A percentile compares a stretch with the other conserved stretches of the same genome.
Conservation (phyloP, 1,140 invertebrate genomes). For the Cydia splendana region DNA sequence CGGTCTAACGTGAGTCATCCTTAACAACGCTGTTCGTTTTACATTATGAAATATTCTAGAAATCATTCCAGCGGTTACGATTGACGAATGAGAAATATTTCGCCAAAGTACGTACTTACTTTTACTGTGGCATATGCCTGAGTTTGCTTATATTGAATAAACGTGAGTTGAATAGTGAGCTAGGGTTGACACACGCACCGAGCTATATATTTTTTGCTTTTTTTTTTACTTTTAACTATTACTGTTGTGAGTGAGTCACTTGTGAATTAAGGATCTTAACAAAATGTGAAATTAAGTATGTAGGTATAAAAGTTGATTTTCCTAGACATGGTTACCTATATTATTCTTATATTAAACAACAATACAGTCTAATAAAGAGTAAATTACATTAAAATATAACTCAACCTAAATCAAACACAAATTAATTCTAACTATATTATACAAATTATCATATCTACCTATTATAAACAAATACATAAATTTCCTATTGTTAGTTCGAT, state of each 20-base stretch:
- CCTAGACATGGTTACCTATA: too few species aligned
- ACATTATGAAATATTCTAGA: conserved; percentile 25
- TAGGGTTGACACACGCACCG: conserved; percentile 59
- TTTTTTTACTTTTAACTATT: neutral
- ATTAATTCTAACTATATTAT: too few species aligned
- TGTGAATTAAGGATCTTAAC: too few species aligned
- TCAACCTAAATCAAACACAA: too few species aligned
- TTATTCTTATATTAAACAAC: too few species aligned
- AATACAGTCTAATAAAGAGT: too few species aligned
- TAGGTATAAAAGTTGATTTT: too few species aligned
- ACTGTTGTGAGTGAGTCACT: neutral
- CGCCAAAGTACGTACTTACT: conserved; percentile 60
- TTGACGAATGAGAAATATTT: conserved; percentile 77
- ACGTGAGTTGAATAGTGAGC: conserved; percentile 75
- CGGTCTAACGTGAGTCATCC: too few species aligned
- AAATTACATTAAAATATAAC: too few species aligned
- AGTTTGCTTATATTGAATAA: conserved; percentile 80
- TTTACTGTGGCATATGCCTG: conserved; percentile 73
- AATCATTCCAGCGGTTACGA: conserved; percentile 44
- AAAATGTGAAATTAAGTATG: neutral
- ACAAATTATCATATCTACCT: too few species aligned
- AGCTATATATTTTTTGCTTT: neutral
- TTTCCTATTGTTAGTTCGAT: too few species aligned
- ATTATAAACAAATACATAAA: too few species aligned
- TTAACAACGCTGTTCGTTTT: neutral